Percentiles rank a stretch among this genome's conserved stretches.
These are phyloP conservation scores for Nasua narica DNA, from an alignment of 2,797 vertebrate genomes.

Conservation along the genomic window DNA sequence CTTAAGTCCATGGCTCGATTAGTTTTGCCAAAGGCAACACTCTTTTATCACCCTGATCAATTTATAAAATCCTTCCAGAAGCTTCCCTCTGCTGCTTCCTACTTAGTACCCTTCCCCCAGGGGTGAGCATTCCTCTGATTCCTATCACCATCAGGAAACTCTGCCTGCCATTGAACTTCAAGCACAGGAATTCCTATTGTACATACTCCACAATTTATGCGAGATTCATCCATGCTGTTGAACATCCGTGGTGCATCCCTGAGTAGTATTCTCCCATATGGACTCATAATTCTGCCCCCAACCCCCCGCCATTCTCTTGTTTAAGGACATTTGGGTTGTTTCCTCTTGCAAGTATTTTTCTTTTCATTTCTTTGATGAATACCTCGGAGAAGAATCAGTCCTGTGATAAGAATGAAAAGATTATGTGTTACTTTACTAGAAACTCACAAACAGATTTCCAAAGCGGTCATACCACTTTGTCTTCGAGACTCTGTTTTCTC, in stretches of 20 bases:
- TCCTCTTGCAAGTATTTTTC: background rate
- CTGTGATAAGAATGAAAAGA: background rate
- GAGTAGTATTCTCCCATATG: background rate
- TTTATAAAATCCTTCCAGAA: background rate
- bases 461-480: background rate
- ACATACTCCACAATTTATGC: background rate
- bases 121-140: background rate
- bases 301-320: background rate
- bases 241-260: background rate
- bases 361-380: background rate
- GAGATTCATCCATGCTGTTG: background rate
- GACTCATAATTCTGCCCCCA: too few relatives aligned
- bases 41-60: background rate
- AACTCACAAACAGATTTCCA: background rate
- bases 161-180: background rate
- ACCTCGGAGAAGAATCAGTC: background rate
- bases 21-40: background rate
- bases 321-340: background rate
- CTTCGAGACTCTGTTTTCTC: background rate
- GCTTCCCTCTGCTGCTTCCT: background rate
- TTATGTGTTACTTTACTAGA: background rate
- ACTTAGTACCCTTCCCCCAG: too few relatives aligned
- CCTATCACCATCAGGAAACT: background rate
- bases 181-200: accelerated
- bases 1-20: background rate